Conservation (phyloP, 30 jellyfish, hydroid and myxozoan species). For the Turritopsis dohrnii region DNA sequence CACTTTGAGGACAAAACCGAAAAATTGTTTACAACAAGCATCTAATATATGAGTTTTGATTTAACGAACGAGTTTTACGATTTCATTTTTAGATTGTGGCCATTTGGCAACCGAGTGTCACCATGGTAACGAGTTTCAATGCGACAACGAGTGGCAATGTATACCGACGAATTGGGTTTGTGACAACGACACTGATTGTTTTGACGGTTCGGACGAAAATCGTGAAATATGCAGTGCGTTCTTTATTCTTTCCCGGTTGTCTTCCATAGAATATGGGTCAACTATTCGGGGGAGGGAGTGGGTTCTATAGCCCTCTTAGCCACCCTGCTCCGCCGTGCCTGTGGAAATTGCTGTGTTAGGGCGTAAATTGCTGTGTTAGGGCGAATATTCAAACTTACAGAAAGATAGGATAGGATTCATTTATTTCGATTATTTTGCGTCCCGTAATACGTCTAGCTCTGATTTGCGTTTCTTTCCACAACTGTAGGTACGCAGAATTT, state of each 20-base stretch:
- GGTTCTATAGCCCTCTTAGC: no score
- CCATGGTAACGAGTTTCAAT: conserved; percentile 47
- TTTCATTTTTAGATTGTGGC: background rate
- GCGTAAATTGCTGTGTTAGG: no score
- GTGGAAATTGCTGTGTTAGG: no score
- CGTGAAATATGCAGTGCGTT: conserved; percentile 59
- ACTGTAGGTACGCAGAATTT: conserved; percentile 38
- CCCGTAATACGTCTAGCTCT: background rate
- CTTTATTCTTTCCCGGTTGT: background rate
- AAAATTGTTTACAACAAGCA: no score
- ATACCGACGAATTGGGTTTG: conserved; percentile 80
- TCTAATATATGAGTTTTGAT: background rate
- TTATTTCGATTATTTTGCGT: no score
- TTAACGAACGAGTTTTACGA: no score
- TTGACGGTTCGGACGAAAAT: conserved; percentile 77
- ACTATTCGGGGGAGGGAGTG: no score
- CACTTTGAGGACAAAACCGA: no score
- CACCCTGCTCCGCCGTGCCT: no score
- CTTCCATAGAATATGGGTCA: no score
- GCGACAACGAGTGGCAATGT: conserved; percentile 49
- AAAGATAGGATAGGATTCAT: no score
- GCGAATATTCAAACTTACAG: no score
- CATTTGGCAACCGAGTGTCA: conserved; percentile 27
- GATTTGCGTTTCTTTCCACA: background rate
- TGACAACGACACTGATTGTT: conserved; percentile 81